These are phyloP conservation scores for Lagria hirta DNA, from an alignment of 2,888 invertebrate species.

Conservation along the genomic window DNA sequence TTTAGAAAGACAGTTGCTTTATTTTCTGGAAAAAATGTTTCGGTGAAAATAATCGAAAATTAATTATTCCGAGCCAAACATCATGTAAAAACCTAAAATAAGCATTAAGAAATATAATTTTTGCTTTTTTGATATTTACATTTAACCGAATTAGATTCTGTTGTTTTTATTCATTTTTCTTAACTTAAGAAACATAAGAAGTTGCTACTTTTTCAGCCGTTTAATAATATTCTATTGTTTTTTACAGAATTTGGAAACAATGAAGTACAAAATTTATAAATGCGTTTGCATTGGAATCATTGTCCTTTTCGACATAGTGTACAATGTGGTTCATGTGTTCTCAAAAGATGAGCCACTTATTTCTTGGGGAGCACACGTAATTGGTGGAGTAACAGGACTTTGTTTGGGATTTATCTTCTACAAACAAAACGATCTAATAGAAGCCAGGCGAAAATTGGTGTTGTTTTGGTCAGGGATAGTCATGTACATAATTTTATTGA, in stretches of 20 bases:
- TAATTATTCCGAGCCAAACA: no score
- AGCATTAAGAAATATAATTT: no score
- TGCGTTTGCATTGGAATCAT: conserved; percentile 64
- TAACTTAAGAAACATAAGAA: no score
- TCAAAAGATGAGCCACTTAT: conserved; percentile 57
- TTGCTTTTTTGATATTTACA: no score
- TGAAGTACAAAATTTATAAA: conserved; percentile 57
- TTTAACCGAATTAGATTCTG: no score
- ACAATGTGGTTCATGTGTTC: conserved; percentile 55
- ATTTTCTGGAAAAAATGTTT: no score
- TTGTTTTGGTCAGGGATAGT: conserved; percentile 36
- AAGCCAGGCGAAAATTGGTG: conserved; percentile 24
- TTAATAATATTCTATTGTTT: no score
- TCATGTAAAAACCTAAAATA: no score
- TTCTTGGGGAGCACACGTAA: conserved; percentile 72
- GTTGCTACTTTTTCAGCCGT: no score
- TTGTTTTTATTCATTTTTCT: no score
- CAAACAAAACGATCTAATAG: conserved; percentile 41
- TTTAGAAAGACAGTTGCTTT: no score
- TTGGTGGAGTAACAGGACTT: conserved; percentile 69
- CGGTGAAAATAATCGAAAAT: no score
- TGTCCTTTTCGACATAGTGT: conserved; percentile 66
- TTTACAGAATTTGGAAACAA: conserved; percentile 54
- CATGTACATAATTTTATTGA: conserved; percentile 31
- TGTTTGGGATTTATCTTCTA: conserved; percentile 64